These are phyloP conservation scores for Cosmorhoe ocellata DNA, from an alignment of 2,888 invertebrate species.

Conservation along the genomic window DNA sequence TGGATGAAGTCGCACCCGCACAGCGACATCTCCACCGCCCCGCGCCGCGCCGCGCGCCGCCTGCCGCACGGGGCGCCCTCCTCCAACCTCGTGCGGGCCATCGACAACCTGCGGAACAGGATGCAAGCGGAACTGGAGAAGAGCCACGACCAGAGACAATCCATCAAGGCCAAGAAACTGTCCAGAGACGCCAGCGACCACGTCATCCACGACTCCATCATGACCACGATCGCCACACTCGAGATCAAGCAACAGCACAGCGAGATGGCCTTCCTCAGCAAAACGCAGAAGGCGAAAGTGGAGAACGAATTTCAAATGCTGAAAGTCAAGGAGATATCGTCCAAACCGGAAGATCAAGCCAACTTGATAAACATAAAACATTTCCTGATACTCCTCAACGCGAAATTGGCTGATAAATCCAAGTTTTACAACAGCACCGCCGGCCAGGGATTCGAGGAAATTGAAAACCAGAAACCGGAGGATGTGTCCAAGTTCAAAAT, in stretches of 20 bases:
- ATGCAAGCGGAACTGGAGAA: background rate
- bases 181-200: background rate
- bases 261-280: background rate
- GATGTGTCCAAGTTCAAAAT: background rate
- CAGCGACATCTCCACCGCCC: constrained; percentile 56
- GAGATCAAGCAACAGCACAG: background rate
- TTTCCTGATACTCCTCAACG: constrained; percentile 1
- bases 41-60: constrained; percentile 59
- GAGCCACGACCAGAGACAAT: background rate
- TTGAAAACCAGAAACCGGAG: background rate
- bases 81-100: background rate
- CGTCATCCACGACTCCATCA: background rate
- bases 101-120: background rate
- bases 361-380: background rate
- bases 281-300: background rate
- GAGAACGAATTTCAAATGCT: background rate
- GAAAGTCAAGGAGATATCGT: background rate
- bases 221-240: background rate
- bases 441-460: background rate
- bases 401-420: background rate
- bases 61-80: constrained; percentile 47
- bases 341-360: background rate
- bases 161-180: background rate
- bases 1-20: constrained; percentile 77
- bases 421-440: background rate